A percentile compares a stretch with the other conserved stretches of the same genome.
These are phyloP conservation scores for Drosophila subsilvestris DNA, from an alignment of 2,888 invertebrate genomes.

Conservation along the genomic window DNA sequence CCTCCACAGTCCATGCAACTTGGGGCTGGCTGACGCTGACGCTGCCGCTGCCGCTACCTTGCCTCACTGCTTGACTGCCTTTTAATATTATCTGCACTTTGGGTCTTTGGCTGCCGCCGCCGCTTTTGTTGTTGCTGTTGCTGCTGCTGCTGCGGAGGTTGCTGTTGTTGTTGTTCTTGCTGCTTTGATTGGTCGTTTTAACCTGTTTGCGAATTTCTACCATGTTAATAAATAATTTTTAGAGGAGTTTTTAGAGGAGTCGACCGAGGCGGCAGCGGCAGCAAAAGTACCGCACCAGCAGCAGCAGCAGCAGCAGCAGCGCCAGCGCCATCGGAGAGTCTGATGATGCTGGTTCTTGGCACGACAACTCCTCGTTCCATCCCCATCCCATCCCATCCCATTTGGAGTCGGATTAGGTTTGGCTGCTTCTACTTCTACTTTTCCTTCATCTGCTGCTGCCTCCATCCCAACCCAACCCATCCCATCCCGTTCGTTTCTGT, in stretches of 20 bases:
- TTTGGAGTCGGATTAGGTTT: constrained; percentile 50
- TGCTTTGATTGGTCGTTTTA: constrained; percentile 80
- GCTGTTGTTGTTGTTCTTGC: constrained; percentile 52
- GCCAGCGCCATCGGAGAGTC: constrained; percentile 27
- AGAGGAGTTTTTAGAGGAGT: constrained; percentile 66
- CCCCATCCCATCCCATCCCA: constrained; percentile 32
- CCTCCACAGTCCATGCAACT: constrained; percentile 14
- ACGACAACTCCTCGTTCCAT: constrained; percentile 38
- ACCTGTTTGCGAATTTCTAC: constrained; percentile 82
- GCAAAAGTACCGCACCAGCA: constrained; percentile 51
- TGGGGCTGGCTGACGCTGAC: not conserved
- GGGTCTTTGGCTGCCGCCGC: constrained; percentile 71
- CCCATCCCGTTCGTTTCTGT: constrained; percentile 6
- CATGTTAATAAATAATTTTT: constrained; percentile 84
- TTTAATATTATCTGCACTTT: constrained; percentile 78
- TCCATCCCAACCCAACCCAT: no score
- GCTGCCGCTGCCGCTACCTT: not conserved
- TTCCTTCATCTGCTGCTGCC: constrained; percentile 21
- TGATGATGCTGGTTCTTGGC: constrained; percentile 41
- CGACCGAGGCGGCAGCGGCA: constrained; percentile 26
- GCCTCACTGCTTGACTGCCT: constrained; percentile 66
- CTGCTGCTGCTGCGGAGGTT: constrained; percentile 31
- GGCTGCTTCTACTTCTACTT: constrained; percentile 29
- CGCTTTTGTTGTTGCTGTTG: constrained; percentile 50
- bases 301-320: constrained; percentile 26